Base-by-base conservation (phyloP, 2,888 invertebrate species). In the Ennomos quercinarius region DNA sequence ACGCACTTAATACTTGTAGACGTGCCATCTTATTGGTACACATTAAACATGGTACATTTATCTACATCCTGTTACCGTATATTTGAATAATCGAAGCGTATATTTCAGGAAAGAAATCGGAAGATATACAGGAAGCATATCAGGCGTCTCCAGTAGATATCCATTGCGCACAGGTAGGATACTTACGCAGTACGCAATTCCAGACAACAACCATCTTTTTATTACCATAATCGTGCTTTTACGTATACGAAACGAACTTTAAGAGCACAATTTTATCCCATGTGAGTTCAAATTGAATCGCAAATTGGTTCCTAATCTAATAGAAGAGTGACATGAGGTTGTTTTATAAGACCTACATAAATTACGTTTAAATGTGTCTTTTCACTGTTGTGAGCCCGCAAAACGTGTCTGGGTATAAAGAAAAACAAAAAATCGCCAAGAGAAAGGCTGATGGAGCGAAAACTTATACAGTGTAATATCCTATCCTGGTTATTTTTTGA, bases 21-120 rank as follows among this genome's bases (percentile, higher is more conserved):
- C 27, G 27, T 27, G 3, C 27, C 27, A 27, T 27, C 42, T 42
- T 42, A 42, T 42, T 42, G 17, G 17, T 27, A 27, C 6, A 27
- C 27, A 27, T 27, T 6, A 27, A 6, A 27, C 6, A 6, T 6
- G 9, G 10, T 42, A 36, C 10, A 13, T 35, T 9, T 36, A 17
- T 10, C 34, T 35, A 1, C 52, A 38, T 45, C 10, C 38, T 45
- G 41, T 46, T 56, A 54, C 43, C 39, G 27, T 27, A 52, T 46
- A 63, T 55, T 63, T 57, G 42, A 55, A 57, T 57, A 52, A 57
- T 61, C 40, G 53, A 51, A 55, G n/a, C 39, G 55, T 36, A 13
- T 46, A 61, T 52, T 55, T 55, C 47, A 35, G 53, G 47, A 60
- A 65, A 46, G 43, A 44, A 57, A 59, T 56, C 53, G 52, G 50